Evolutionary conservation across 2,113 vertebrate species (phyloP).

Genomic region (Aviceda subcristata): DNA sequence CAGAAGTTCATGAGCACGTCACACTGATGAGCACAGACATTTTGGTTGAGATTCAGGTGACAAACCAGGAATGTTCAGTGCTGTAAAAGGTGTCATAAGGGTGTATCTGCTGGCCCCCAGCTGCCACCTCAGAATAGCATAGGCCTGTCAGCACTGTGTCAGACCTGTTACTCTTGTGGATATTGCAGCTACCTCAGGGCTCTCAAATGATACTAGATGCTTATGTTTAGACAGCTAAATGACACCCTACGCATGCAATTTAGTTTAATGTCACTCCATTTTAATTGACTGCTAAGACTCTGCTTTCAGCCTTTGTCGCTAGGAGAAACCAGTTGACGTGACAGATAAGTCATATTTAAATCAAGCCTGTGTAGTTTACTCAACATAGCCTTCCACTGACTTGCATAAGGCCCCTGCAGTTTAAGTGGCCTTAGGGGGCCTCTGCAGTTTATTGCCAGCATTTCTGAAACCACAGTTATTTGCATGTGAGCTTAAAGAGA

Average conservation of each 20-base stretch:
- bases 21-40: neutral
- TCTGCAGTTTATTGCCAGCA: neutral
- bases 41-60: neutral
- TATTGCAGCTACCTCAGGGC: neutral
- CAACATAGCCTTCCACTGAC: neutral
- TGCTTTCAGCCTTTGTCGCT: neutral
- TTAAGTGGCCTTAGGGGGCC: neutral
- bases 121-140: neutral
- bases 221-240: constrained; percentile 39
- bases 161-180: neutral
- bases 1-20: neutral
- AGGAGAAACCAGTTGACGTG: neutral
- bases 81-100: neutral
- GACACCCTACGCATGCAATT: neutral
- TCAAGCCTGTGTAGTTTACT: neutral
- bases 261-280: constrained; percentile 18
- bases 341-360: neutral
- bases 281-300: constrained; percentile 32
- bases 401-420: neutral
- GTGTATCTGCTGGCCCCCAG: neutral
- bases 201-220: neutral
- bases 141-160: neutral
- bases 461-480: neutral
- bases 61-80: neutral
- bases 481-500: neutral